These are phyloP conservation scores for Pollenia griseotomentosa DNA, from an alignment of 2,888 invertebrate genomes.

Conservation along the genomic window DNA sequence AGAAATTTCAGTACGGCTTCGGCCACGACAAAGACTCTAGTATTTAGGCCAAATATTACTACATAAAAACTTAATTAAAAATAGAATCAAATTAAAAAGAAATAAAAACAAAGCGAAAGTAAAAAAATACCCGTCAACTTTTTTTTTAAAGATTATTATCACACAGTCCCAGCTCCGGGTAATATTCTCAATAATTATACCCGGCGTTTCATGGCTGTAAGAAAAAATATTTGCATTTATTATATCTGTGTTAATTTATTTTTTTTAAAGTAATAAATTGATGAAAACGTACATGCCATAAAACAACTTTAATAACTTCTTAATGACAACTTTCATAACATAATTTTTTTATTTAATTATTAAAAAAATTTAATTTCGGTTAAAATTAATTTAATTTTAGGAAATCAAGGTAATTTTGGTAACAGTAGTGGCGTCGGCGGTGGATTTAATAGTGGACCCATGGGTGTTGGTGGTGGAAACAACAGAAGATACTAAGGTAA, in stretches of 20 bases:
- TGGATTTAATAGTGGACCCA: constrained; percentile 74
- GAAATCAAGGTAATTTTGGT: constrained; percentile 84
- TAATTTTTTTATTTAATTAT: background rate
- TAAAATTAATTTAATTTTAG: constrained; percentile 65
- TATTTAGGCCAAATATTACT: no score
- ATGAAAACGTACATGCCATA: constrained; percentile 81
- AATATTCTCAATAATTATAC: constrained; percentile 78
- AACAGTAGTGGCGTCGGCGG: constrained; percentile 80
- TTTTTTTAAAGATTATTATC: background rate
- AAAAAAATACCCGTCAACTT: background rate
- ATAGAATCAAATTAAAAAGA: no score
- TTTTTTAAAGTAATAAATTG: constrained; percentile 69
- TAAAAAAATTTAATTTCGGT: background rate
- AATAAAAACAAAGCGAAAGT: background rate
- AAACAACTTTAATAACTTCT: background rate
- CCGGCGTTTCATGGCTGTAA: constrained; percentile 83
- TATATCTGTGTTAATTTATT: constrained; percentile 79
- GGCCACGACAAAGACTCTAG: no score
- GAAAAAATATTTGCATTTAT: constrained; percentile 78
- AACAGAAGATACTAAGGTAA: constrained; percentile 84
- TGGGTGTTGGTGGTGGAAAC: constrained; percentile 80
- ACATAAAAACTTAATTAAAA: no score
- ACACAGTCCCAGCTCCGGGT: constrained; percentile 83
- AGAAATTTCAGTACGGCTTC: no score
- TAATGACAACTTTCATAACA: constrained; percentile 11